A percentile compares a stretch with the other conserved stretches of the same genome.
Conservation (phyloP, 2,888 invertebrate genomes). For the Rhagonycha fulva region DNA sequence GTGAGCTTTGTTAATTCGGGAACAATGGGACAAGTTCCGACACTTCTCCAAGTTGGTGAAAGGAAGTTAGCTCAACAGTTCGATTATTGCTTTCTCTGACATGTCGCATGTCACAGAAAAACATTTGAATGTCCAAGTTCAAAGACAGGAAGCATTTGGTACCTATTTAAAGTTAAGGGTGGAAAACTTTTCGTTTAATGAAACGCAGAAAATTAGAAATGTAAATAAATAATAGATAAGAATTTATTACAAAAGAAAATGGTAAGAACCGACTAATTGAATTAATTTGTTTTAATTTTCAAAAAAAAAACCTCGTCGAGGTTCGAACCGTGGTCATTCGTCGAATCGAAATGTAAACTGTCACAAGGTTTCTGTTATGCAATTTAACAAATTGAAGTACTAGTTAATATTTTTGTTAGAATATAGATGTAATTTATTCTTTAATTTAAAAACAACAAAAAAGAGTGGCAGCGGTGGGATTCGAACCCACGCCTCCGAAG, state of each 20-base stretch:
- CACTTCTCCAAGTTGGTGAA: not conserved
- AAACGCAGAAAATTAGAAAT: not conserved
- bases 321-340: not conserved
- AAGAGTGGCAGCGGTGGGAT: constrained; percentile 65
- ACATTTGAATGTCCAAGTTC: not conserved
- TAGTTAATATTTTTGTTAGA: too few species aligned
- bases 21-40: not conserved
- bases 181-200: not conserved
- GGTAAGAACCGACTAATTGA: not conserved
- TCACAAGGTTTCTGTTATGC: too few species aligned
- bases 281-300: not conserved
- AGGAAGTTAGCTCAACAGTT: not conserved
- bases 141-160: not conserved
- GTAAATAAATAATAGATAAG: not conserved
- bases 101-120: not conserved
- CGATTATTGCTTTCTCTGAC: not conserved
- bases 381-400: too few species aligned
- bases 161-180: not conserved
- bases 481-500: constrained; percentile 88
- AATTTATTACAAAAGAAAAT: too few species aligned
- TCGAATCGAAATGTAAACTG: too few species aligned
- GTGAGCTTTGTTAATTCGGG: not conserved
- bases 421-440: too few species aligned
- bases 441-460: not conserved
- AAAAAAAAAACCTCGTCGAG: not conserved